Evolutionary conservation across 1,140 invertebrate genomes (phyloP), one percentile per base, ranked within the genome.

Genomic region (Trypoxylus dichotomus): DNA sequence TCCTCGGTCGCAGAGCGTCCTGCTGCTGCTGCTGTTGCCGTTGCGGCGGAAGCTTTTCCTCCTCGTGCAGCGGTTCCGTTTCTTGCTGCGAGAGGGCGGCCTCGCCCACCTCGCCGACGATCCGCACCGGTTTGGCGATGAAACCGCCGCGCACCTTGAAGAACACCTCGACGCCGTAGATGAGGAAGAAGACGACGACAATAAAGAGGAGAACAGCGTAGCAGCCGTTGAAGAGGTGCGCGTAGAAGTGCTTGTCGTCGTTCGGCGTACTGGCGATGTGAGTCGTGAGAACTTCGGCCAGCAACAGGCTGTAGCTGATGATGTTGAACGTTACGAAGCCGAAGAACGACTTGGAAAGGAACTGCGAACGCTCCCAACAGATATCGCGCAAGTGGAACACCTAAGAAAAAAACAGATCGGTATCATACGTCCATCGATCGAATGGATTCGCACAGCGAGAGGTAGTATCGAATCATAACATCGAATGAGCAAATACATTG

Each of bases 131-230:
- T 80, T 82, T 84, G 5, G 82, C 85, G 3, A 89, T 86, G 72
- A 89, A 89, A 74, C 86, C 88, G 37, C 88, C 88, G 63, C 88
- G 80, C 37, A 85, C 82, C 91, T 97, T 97, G 84, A 98, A 97
- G 85, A 94, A 98, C 1, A 98, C 96, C 89, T 97, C 95, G 10
- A 97, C 94, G 27, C 96, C 96, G 86, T 98, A 98, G 76, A 97
- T 96, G 41, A 98, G 90, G 87, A 97, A 98, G 87, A 97, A 97
- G 7, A 97, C 89, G 27, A 98, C 95, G 29, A 96, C 95, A 74
- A 97, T 94, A 82, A 97, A 93, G 54, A 98, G 90, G 13, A 98
- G 88, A 11, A 95, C 92, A 13, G 96, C 96, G 86, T 97, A 97
- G 85, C 95, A 96, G 6, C 95, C 94, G 86, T 97, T 96, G 86